phyloP scores from a whole-genome alignment of 2,797 vertebrate species.

The Leuciscus waleckii region DNA sequence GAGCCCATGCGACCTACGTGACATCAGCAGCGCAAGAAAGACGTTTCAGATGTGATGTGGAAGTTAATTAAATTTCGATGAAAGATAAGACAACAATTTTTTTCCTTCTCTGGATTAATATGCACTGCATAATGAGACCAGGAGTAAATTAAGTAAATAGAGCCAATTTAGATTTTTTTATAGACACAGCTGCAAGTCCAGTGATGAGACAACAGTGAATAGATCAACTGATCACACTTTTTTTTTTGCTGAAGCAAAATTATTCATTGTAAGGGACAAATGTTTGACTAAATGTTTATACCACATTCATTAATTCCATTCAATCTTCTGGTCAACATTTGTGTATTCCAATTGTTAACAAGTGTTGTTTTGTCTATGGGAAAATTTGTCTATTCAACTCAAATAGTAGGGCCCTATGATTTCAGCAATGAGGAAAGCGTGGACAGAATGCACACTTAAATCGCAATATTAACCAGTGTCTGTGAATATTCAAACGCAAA shows the following conservation, averaged over 20 bases:
- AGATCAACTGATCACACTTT: neutral
- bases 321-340: neutral
- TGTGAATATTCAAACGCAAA: neutral
- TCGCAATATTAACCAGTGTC: neutral
- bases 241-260: neutral
- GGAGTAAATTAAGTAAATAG: neutral
- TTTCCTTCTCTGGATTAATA: neutral
- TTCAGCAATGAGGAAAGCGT: neutral
- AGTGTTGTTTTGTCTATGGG: neutral
- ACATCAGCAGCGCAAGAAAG: constrained; percentile 2
- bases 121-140: neutral
- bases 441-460: neutral
- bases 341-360: constrained; percentile 1
- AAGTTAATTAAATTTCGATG: constrained; percentile 4
- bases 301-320: neutral
- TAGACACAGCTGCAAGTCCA: neutral
- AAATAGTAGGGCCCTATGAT: neutral
- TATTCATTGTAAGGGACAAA: neutral
- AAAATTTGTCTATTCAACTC: neutral
- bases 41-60: neutral
- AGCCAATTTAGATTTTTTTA: neutral
- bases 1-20: neutral
- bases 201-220: neutral
- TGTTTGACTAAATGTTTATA: neutral
- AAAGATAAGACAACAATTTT: neutral